Base-by-base conservation (phyloP, 2,797 vertebrate genomes). In the Mus spretus region DNA sequence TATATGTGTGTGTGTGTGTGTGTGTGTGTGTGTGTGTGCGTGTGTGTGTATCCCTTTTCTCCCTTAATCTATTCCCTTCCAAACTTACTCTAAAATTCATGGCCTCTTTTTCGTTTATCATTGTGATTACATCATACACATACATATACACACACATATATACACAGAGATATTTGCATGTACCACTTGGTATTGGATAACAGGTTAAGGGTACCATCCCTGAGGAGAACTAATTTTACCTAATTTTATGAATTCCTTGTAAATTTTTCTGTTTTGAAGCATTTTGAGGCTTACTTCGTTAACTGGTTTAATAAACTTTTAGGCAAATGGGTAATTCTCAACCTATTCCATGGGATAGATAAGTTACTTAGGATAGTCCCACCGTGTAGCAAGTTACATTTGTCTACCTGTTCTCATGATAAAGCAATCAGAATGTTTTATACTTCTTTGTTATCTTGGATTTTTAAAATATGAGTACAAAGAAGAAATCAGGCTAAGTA, bases 251-350 rank as follows among this genome's bases (percentile, higher is more conserved):
- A 59, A 15, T 82, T 26, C 9, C 53, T 93, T 55, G 83, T 82
- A 63, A 57, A 82, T 19, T 10, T 78, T 95, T 89, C 31, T 89
- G 47, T n/a, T 90, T 86, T 95, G 84, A 19, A 94, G 91, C 77
- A 89, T 65, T 67, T 50, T 83, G 11, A 91, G 24, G 47, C 81
- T 79, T 78, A 87, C 47, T 85, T 79, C 87, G 12, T 37, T 40
- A 83, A 59, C 57, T 90, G 63, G 24, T 28, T 72, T 78, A 95
- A 74, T 55, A 28, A n/a, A 90, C 50, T 63, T 90, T 77, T 65
- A 67, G 67, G 20, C 55, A 90, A 80, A 47, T 9, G 63, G 61
- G 57, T 70, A 90, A 63, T 22, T 86, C 94, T 90, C 67, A 90
- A 77, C n/a, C 24, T 90, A 65, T 47, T 79, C 61, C 37, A 50